These are phyloP conservation scores for Ameiurus melas DNA, from an alignment of 2,113 vertebrate genomes.

Conservation along the genomic window DNA sequence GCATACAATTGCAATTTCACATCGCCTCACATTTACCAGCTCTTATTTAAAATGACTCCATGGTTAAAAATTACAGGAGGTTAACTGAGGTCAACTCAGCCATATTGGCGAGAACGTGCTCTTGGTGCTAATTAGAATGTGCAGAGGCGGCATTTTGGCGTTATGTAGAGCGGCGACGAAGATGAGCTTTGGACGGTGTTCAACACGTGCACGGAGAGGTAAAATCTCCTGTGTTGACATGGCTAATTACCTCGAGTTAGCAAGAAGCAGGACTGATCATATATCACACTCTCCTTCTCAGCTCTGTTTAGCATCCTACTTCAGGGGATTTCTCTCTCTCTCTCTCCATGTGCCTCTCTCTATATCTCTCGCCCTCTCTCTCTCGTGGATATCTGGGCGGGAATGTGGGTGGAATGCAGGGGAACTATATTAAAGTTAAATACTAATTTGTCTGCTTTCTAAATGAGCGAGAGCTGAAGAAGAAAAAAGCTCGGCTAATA, in stretches of 20 bases:
- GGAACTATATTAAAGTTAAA: conserved; percentile 72
- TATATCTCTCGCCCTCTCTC: conserved; percentile 32
- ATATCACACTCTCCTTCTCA: conserved; percentile 58
- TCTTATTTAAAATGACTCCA: conserved; percentile 1
- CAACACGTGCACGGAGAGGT: conserved; percentile 55
- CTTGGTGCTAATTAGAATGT: conserved; percentile 43
- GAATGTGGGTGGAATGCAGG: conserved; percentile 49
- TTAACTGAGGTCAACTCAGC: conserved; percentile 16
- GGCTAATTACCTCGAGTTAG: conserved; percentile 65
- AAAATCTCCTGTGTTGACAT: conserved; percentile 61
- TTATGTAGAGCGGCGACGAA: neutral
- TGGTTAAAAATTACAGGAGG: neutral
- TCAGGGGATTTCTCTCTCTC: conserved; percentile 61
- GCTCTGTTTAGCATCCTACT: conserved; percentile 57
- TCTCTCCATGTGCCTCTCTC: conserved; percentile 47
- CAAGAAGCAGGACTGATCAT: conserved; percentile 60
- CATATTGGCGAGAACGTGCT: conserved; percentile 1
- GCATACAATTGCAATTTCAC: neutral
- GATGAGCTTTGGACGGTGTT: conserved; percentile 46
- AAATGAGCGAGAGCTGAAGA: conserved; percentile 83
- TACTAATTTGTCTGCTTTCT: conserved; percentile 79
- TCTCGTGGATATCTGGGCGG: conserved; percentile 46
- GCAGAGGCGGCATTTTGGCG: conserved; percentile 37
- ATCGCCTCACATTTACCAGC: neutral
- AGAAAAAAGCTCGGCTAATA: conserved; percentile 82